These are phyloP conservation scores for Plectropomus leopardus DNA, from an alignment of 2,113 vertebrate species.

Conservation along the genomic window DNA sequence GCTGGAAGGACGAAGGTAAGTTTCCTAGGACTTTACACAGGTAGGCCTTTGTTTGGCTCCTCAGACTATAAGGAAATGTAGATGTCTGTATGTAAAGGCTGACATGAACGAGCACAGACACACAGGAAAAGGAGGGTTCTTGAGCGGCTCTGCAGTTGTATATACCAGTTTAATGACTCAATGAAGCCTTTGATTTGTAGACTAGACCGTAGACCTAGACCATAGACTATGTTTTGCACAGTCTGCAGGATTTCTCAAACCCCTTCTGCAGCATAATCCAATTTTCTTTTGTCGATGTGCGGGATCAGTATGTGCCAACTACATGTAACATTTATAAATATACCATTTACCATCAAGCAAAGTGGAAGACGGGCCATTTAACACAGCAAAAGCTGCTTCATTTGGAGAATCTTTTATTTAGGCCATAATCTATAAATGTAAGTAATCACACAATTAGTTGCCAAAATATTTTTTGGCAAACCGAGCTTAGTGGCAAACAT, in stretches of 20 bases:
- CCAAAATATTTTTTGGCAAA: too few relatives aligned
- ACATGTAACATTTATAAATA: neutral
- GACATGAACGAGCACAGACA: conserved; percentile 43
- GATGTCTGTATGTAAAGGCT: conserved; percentile 58
- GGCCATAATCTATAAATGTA: too few relatives aligned
- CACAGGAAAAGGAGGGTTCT: conserved; percentile 43
- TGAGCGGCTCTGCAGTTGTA: conserved; percentile 7
- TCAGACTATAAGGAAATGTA: conserved; percentile 64
- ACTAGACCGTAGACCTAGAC: too few relatives aligned
- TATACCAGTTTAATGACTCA: conserved; percentile 22
- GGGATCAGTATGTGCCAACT: neutral
- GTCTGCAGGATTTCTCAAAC: neutral
- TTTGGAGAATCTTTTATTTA: too few relatives aligned
- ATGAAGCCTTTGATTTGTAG: conserved; percentile 32
- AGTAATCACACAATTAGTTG: too few relatives aligned
- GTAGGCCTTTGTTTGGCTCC: conserved; percentile 72
- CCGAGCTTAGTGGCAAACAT: neutral
- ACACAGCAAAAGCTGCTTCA: neutral
- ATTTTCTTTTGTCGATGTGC: neutral
- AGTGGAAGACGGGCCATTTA: neutral
- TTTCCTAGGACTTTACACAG: conserved; percentile 71
- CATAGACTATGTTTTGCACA: too few relatives aligned
- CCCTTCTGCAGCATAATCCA: neutral
- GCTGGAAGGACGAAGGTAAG: conserved; percentile 67
- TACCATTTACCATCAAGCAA: neutral